Conservation (phyloP, 2,113 vertebrate species). For the Castor canadensis region DNA sequence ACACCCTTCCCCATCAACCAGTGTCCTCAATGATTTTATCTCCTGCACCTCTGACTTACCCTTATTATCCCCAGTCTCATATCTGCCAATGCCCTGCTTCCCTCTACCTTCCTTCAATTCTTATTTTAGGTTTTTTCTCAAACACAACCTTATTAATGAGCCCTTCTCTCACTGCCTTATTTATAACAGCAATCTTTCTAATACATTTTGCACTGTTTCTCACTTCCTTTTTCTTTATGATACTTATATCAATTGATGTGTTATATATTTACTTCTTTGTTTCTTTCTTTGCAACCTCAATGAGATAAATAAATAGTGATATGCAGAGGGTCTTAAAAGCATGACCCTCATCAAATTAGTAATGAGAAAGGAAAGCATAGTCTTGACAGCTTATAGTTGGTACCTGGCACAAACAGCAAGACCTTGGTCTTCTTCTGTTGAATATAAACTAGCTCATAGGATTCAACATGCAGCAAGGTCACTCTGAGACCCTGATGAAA, state of each 20-base stretch:
- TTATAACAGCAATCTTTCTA: neutral
- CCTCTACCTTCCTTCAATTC: neutral
- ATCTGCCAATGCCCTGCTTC: neutral
- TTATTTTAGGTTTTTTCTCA: neutral
- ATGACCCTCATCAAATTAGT: neutral
- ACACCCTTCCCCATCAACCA: rapidly evolving
- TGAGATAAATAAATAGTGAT: neutral
- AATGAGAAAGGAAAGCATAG: neutral
- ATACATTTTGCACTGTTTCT: neutral
- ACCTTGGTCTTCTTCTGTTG: neutral
- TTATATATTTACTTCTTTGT: neutral
- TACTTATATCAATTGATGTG: neutral
- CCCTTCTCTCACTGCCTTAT: neutral
- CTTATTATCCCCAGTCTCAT: neutral
- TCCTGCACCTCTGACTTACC: neutral
- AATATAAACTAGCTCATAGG: neutral
- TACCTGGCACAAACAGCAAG: neutral
- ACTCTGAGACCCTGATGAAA: neutral
- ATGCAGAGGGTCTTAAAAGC: neutral
- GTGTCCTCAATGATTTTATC: neutral
- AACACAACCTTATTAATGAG: neutral
- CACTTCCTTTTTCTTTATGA: neutral
- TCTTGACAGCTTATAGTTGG: slow-evolving; percentile 33
- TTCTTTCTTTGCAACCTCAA: neutral
- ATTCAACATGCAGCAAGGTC: neutral